Evolutionary conservation across 2,797 vertebrate species (phyloP), one percentile per base, ranked within the genome.

Genomic region (Alca torda): DNA sequence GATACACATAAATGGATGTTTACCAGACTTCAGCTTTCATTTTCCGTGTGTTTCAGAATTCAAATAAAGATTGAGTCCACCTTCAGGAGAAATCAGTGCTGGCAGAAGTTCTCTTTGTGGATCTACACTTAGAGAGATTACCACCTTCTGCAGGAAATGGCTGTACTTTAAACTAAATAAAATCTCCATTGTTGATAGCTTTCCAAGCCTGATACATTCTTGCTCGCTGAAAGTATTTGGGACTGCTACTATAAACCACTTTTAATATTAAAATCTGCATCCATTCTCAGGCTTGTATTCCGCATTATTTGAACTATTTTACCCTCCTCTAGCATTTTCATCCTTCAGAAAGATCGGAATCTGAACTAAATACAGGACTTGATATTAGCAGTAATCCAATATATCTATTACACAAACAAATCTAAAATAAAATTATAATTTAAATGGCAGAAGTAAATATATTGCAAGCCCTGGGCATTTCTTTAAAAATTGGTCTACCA

Each of bases 351-450:
- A 84, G 43, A 89, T 33, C 13, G 28, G 64, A 86, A 68, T 53
- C 45, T 35, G 51, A 92, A 90, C 35, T 79, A 81, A 88, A 72
- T 33, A 45, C 39, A 79, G 33, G 79, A 75, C 35, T 59, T 57
- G 54, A 65, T 23, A 89, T 30, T 20, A 86, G 76, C 84, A 91
- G n/a, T 43, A 84, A 78, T 69, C 54, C 35, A 87, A 86, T 46
- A 30, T 20, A 92, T 35, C 46, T 76, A 83, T 89, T 74, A 87
- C n/a, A 53, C 53, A 84, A 95, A 64, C 82, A 95, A 91, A 87
- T 77, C n/a, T 63, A 83, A 91, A 87, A 81, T 73, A 76, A 94
- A 96, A 77, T 82, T 80, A 56, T 45, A 79, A 76, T 50, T 90
- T 80, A 90, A 84, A 91, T 78, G 57, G 69, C 35, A 91, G 41